phyloP scores from a whole-genome alignment of 2,888 invertebrate species.

The Neocrepidodera transversa region DNA sequence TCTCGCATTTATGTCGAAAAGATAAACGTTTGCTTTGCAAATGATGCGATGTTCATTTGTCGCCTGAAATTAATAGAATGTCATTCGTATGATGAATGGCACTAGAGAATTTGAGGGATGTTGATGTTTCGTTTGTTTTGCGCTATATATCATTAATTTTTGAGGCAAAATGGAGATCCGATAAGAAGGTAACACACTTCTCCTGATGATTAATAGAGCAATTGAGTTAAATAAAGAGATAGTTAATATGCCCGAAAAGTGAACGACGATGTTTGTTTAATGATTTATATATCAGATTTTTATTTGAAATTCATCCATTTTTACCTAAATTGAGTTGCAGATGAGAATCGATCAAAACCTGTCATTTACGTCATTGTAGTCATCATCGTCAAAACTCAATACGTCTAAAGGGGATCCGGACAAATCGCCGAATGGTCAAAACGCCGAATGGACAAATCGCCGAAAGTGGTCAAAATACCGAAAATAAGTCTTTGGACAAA shows the following conservation, averaged over 20 bases:
- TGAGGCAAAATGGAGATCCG: constrained; percentile 1
- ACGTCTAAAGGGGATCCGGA: too few species aligned
- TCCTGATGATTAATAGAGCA: constrained; percentile 13
- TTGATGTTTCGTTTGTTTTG: constrained; percentile 20
- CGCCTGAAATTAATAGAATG: constrained; percentile 19
- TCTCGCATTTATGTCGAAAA: not conserved
- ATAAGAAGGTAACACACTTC: constrained; percentile 11
- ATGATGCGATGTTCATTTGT: constrained; percentile 19
- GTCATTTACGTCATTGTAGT: too few species aligned
- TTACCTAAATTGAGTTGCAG: too few species aligned
- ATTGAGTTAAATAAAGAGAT: not conserved
- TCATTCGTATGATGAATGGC: constrained; percentile 18
- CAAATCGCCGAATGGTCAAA: too few species aligned
- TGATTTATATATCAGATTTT: not conserved
- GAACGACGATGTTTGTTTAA: not conserved
- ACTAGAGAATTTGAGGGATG: constrained; percentile 11
- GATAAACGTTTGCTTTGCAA: not conserved
- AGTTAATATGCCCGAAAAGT: not conserved
- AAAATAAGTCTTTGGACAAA: too few species aligned
- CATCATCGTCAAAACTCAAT: too few species aligned
- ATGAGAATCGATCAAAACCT: too few species aligned
- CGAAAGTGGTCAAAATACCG: too few species aligned
- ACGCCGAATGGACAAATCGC: too few species aligned
- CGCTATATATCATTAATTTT: constrained; percentile 20
- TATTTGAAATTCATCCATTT: too few species aligned